A percentile compares a stretch with the other conserved stretches of the same genome.
Evolutionary conservation across 1,140 invertebrate species (phyloP).

Genomic region (Psix sp.): DNA sequence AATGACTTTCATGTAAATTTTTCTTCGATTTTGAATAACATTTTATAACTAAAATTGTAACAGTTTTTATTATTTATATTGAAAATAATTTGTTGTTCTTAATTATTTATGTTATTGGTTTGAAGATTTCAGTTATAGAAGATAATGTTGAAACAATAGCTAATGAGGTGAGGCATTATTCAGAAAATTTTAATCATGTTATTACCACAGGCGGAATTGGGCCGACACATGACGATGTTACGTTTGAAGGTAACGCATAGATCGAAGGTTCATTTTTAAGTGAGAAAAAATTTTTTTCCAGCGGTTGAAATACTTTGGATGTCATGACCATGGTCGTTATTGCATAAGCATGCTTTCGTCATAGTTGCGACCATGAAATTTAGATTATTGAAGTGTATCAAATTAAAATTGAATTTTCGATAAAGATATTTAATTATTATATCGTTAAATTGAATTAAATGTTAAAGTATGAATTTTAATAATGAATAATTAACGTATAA

Average conservation of each 20-base stretch:
- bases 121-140: constrained; percentile 82
- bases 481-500: too few species aligned
- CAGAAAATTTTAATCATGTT: constrained; percentile 80
- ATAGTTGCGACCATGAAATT: constrained; percentile 8
- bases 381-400: neutral
- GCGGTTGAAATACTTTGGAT: constrained; percentile 13
- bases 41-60: too few species aligned
- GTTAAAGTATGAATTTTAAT: too few species aligned
- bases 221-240: constrained; percentile 91
- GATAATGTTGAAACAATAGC: constrained; percentile 85
- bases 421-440: neutral
- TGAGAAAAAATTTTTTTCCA: neutral
- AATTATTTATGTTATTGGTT: constrained; percentile 35
- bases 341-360: constrained; percentile 1
- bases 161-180: constrained; percentile 82
- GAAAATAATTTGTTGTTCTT: neutral
- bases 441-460: too few species aligned
- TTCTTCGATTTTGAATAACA: neutral
- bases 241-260: constrained; percentile 81
- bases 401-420: neutral
- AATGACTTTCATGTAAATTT: neutral
- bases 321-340: constrained; percentile 7
- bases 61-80: neutral
- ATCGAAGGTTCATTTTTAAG: constrained; percentile 8
- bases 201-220: constrained; percentile 89